phyloP scores from a whole-genome alignment of 2,113 vertebrate genomes.

The Pseudorectes ferrugineus region DNA sequence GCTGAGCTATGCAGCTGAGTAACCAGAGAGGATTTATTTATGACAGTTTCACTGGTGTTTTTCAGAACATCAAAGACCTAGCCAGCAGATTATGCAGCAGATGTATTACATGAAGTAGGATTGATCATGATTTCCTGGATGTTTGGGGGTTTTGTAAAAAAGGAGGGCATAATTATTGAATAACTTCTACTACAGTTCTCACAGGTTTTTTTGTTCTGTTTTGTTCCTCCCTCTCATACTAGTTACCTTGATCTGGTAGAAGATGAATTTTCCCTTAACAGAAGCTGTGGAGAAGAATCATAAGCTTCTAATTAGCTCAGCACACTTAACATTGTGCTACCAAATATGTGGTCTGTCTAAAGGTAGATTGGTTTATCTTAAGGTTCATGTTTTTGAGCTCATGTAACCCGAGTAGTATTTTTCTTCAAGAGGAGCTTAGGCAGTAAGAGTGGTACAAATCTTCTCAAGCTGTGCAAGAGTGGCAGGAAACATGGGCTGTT shows the following conservation, averaged over 20 bases:
- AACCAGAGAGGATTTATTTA: slow-evolving; percentile 54
- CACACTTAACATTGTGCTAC: not conserved
- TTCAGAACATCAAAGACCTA: not conserved
- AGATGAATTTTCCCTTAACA: not conserved
- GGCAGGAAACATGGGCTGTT: not conserved
- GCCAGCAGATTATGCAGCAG: slow-evolving; percentile 7
- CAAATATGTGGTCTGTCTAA: not conserved
- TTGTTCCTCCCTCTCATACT: not conserved
- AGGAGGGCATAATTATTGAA: not conserved
- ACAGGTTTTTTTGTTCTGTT: not conserved
- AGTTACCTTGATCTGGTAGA: not conserved
- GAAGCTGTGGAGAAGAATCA: not conserved
- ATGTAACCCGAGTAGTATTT: not conserved
- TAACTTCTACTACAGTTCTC: not conserved
- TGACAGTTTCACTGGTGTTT: slow-evolving; percentile 30
- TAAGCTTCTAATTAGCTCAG: not conserved
- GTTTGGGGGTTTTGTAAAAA: not conserved
- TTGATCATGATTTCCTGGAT: slow-evolving; percentile 15
- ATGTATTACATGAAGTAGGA: slow-evolving; percentile 8
- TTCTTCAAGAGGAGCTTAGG: not conserved
- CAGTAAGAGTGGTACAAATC: not conserved
- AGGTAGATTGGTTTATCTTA: not conserved
- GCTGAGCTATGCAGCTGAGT: slow-evolving; percentile 34
- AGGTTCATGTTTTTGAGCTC: not conserved
- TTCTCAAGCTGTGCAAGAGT: not conserved